These are phyloP conservation scores for Pelagia noctiluca DNA, from an alignment of 30 jellyfish, hydroid and myxozoan species.

Conservation along the genomic window DNA sequence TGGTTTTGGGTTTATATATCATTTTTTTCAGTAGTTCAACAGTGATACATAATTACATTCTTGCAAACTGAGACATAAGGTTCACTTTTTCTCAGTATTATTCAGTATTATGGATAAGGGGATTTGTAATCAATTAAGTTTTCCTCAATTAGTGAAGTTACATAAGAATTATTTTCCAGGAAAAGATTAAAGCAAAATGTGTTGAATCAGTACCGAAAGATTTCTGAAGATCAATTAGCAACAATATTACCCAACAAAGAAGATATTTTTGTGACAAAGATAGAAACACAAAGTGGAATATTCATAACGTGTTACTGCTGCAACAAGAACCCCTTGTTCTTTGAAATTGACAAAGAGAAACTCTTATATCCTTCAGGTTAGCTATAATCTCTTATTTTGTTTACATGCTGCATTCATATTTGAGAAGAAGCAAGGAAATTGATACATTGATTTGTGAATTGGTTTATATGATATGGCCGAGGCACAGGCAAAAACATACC, in stretches of 20 bases:
- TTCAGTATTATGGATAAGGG: too few species aligned
- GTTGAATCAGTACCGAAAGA: slow-evolving; percentile 34
- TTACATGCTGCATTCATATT: background rate
- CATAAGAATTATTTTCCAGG: slow-evolving; percentile 36
- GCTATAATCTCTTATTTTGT: background rate
- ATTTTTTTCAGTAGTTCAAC: background rate
- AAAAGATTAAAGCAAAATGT: slow-evolving; percentile 82
- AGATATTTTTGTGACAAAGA: slow-evolving; percentile 75
- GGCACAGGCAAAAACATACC: too few species aligned
- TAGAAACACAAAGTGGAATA: slow-evolving; percentile 62
- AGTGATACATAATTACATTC: background rate
- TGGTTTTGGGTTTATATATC: background rate
- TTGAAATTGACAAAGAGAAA: slow-evolving; percentile 80
- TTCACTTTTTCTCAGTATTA: background rate
- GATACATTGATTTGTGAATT: background rate
- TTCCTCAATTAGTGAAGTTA: background rate
- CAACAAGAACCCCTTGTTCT: slow-evolving; percentile 79
- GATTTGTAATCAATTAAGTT: too few species aligned
- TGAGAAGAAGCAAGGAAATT: background rate
- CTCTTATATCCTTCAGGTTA: slow-evolving; percentile 84
- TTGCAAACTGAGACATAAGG: background rate
- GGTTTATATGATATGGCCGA: too few species aligned
- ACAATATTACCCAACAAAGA: slow-evolving; percentile 84
- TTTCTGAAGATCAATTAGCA: slow-evolving; percentile 60
- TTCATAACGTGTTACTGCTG: slow-evolving; percentile 76